Percentiles rank a stretch among this genome's conserved stretches.
Conservation (phyloP, 2,888 invertebrate species). For the Sarcophaga rosellei region DNA sequence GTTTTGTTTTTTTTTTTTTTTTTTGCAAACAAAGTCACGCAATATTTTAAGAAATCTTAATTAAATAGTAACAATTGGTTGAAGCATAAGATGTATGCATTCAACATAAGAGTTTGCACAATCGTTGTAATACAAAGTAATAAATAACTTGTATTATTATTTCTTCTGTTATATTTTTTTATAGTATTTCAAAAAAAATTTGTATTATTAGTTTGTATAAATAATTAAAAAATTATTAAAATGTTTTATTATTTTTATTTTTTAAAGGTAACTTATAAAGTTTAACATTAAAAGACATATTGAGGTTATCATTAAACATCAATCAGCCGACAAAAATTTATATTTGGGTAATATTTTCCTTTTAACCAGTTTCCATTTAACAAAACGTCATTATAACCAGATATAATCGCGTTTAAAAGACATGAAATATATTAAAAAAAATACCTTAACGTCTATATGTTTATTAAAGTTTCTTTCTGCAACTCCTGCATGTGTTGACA, state of each 20-base stretch:
- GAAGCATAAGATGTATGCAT: constrained; percentile 9
- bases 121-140: background rate
- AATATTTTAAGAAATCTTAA: constrained; percentile 48
- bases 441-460: background rate
- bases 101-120: constrained; percentile 4
- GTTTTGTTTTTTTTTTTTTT: background rate
- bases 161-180: too few relatives aligned
- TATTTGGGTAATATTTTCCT: constrained; percentile 49
- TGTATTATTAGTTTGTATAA: constrained; percentile 1
- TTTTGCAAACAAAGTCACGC: constrained; percentile 54
- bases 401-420: constrained; percentile 21
- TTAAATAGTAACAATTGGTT: constrained; percentile 27
- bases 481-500: background rate
- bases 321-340: constrained; percentile 56
- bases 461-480: constrained; percentile 9
- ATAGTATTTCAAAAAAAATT: background rate
- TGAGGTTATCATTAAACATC: constrained; percentile 64
- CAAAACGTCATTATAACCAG: constrained; percentile 47
- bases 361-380: constrained; percentile 46
- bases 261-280: constrained; percentile 20
- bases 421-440: background rate
- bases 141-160: background rate
- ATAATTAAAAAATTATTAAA: too few relatives aligned
- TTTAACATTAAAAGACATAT: constrained; percentile 57
- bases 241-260: background rate